phyloP scores from a whole-genome alignment of 2,888 invertebrate species.

The Bruchidius siliquastri region DNA sequence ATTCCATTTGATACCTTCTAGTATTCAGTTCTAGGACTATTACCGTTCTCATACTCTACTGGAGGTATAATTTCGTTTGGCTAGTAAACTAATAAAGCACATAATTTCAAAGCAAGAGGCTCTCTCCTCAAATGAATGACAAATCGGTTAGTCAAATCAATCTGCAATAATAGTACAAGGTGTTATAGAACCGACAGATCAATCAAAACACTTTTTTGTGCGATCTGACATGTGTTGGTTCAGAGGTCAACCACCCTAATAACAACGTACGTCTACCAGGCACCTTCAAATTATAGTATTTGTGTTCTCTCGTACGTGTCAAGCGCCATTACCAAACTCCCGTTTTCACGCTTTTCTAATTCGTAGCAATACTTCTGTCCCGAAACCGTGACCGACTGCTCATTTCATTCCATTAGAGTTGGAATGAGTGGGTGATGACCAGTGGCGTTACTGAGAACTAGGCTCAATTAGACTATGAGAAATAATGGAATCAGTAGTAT shows the following conservation, averaged over 20 bases:
- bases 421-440: neutral
- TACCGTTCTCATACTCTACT: too few relatives aligned
- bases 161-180: too few relatives aligned
- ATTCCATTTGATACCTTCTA: too few relatives aligned
- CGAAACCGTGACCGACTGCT: neutral
- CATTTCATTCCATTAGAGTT: neutral
- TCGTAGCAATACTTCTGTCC: neutral
- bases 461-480: too few relatives aligned
- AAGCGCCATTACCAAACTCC: neutral
- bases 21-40: too few relatives aligned
- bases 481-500: too few relatives aligned
- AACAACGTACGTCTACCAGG: neutral
- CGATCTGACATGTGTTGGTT: neutral
- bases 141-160: too few relatives aligned
- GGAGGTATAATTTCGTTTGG: too few relatives aligned
- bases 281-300: neutral
- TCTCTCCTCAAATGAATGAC: too few relatives aligned
- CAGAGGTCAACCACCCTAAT: neutral
- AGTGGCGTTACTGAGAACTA: neutral
- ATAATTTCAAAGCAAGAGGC: too few relatives aligned
- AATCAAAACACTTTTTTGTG: neutral
- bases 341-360: neutral
- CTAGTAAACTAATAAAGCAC: too few relatives aligned
- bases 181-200: too few relatives aligned
- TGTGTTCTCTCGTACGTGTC: neutral